Base-by-base conservation (phyloP, 2,797 vertebrate species). In the Borostomias antarcticus region DNA sequence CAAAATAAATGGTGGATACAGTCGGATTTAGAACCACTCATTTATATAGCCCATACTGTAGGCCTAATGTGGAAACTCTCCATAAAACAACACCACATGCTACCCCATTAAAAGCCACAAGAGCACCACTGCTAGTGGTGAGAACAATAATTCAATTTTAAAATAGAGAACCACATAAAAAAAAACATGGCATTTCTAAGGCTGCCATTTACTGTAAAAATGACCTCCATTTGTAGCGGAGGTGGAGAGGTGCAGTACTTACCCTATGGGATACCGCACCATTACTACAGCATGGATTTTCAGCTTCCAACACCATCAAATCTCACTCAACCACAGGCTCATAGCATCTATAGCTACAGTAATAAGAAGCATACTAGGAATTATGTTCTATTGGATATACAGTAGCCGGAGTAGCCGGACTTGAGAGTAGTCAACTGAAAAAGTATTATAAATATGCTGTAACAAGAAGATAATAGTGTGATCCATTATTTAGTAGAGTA, bases 281-380 rank as follows among this genome's bases (percentile, higher is more conserved):
- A 75, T 77, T 64, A 64, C 73, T 58, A 50, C 74, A 58, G 77
- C 80, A 86, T 80, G 79, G 77, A 81, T 84, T 75, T 65, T 70
- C 81, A 86, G 86, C 85, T 76, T 81, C 72, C 77, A 30, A 13
- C 76, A 73, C 76, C 73, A 82, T 82, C 80, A 69, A 70, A 76
- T 83, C 74, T 76, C 69, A 77, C n/a, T 75, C 70, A 74, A 80
- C 75, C 74, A 69, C 21, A 74, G 77, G 80, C 78, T 81, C 69
- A 73, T 64, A 69, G 74, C 74, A 64, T 68, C 70, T 63, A 70
- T 62, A 82, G 81, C 79, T 85, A 78, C n/a, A n/a, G n/a, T n/a
- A n/a, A 82, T 86, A 82, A 83, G 78, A 77, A 57, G 66, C 75
- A 74, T 71, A 66, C 78, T 84, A 48, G 13, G 33, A 13, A 8